phyloP scores from a whole-genome alignment of 2,113 vertebrate genomes.

The Nesoenas mayeri region DNA sequence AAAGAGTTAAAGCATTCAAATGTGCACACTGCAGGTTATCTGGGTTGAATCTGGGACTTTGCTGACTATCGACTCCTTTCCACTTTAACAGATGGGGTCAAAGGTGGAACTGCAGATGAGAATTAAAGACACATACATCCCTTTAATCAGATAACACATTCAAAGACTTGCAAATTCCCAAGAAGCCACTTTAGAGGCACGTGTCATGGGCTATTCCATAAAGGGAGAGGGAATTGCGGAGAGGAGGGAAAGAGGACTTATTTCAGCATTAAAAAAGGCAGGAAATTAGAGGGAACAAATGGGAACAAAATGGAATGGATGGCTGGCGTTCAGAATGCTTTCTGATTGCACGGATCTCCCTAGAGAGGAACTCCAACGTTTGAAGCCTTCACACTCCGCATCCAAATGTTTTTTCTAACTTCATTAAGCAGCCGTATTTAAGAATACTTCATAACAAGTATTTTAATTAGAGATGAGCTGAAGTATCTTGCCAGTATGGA shows the following conservation, averaged over 20 bases:
- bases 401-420: constrained; percentile 77
- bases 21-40: constrained; percentile 28
- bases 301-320: constrained; percentile 56
- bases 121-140: constrained; percentile 72
- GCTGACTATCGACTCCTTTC: constrained; percentile 65
- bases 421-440: constrained; percentile 77
- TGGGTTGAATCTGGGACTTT: constrained; percentile 60
- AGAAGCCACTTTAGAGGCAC: constrained; percentile 73
- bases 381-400: constrained; percentile 71
- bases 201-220: constrained; percentile 43
- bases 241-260: not conserved
- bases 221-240: not conserved
- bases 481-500: not conserved
- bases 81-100: constrained; percentile 68
- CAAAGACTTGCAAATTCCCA: constrained; percentile 77
- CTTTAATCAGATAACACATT: constrained; percentile 79
- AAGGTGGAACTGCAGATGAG: constrained; percentile 70
- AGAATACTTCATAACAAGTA: constrained; percentile 73
- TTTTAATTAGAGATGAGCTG: constrained; percentile 74
- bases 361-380: constrained; percentile 65
- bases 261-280: constrained; percentile 32
- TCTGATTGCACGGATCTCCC: constrained; percentile 64
- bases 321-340: constrained; percentile 59
- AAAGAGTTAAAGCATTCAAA: constrained; percentile 15
- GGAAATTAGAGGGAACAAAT: constrained; percentile 60